Evolutionary conservation across 1,140 invertebrate species (phyloP).

Genomic region (Lamellibrachia luymesi): DNA sequence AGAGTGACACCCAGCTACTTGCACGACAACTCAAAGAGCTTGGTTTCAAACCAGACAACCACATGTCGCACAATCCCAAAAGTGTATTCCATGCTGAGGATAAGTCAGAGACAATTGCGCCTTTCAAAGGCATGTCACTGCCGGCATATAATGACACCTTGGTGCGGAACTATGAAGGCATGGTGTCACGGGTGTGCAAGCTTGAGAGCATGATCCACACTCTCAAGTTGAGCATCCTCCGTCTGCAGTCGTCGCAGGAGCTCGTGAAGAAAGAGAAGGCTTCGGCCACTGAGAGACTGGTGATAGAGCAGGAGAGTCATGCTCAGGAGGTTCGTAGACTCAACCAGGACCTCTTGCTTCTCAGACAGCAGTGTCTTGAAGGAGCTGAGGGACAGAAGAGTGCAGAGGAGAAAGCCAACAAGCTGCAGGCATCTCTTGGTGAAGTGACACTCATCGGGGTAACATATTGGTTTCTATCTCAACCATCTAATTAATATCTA

Average conservation of each 20-base stretch:
- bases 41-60: background rate
- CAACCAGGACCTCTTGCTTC: constrained; percentile 29
- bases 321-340: constrained; percentile 31
- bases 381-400: constrained; percentile 30
- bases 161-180: constrained; percentile 37
- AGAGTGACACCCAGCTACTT: background rate
- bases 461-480: background rate
- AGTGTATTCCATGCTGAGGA: background rate
- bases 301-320: constrained; percentile 12
- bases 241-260: constrained; percentile 33
- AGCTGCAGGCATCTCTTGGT: constrained; percentile 33
- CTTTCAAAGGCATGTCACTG: background rate
- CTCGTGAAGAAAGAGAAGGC: constrained; percentile 32
- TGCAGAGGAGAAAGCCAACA: constrained; percentile 32
- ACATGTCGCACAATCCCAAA: background rate
- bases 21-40: background rate
- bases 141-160: background rate
- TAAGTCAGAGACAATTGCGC: background rate
- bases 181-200: constrained; percentile 42
- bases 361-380: constrained; percentile 33
- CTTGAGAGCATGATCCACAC: constrained; percentile 42
- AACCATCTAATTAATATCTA: background rate
- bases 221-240: constrained; percentile 39
- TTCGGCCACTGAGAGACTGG: constrained; percentile 18
- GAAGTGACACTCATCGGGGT: constrained; percentile 27